Percentiles rank a stretch among this genome's conserved stretches.
Conservation (phyloP, 2,888 invertebrate species). For the Caenorhabditis plicata region DNA sequence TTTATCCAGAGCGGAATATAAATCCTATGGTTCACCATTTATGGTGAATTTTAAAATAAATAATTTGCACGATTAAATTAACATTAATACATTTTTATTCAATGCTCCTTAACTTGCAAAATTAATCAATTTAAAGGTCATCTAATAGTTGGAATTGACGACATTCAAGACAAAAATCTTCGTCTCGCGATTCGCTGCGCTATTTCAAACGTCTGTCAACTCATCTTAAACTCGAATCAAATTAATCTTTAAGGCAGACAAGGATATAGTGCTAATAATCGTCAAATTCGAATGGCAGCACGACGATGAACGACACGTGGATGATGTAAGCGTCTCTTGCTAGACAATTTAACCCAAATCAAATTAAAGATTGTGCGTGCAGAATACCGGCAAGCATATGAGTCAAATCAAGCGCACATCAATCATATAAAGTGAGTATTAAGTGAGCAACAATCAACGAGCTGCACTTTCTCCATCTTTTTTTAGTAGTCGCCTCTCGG, state of each 20-base stretch:
- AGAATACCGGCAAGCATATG: slow-evolving; percentile 23
- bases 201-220: slow-evolving; percentile 11
- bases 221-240: background rate
- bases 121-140: too few relatives aligned
- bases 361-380: too few relatives aligned
- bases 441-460: background rate
- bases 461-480: background rate
- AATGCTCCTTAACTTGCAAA: too few relatives aligned
- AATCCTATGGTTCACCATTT: too few relatives aligned
- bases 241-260: background rate
- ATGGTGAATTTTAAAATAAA: too few relatives aligned
- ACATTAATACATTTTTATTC: too few relatives aligned
- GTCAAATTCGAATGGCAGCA: slow-evolving; percentile 29
- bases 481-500: slow-evolving; percentile 29
- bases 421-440: slow-evolving; percentile 19
- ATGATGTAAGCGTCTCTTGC: too few relatives aligned
- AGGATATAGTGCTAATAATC: too few relatives aligned
- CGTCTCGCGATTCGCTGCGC: slow-evolving; percentile 25
- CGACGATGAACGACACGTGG: slow-evolving; percentile 14
- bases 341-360: too few relatives aligned
- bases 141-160: slow-evolving; percentile 25
- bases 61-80: too few relatives aligned
- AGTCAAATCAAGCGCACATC: slow-evolving; percentile 21
- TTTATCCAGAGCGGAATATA: too few relatives aligned
- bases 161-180: slow-evolving; percentile 25